Conservation (phyloP, 2,888 invertebrate genomes). For the Pecten maximus region DNA sequence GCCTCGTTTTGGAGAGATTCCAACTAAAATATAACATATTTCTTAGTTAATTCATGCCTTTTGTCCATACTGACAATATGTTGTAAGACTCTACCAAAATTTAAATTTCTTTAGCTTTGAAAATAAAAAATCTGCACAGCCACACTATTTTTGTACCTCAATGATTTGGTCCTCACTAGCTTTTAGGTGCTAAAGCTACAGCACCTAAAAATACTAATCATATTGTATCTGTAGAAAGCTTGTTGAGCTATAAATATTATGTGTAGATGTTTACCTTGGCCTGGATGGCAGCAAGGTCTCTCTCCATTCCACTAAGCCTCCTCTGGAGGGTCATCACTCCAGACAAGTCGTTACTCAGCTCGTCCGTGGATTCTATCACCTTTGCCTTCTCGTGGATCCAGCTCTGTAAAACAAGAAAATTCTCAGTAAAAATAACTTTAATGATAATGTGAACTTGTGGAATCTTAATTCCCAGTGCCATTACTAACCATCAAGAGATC, state of each 20-base stretch:
- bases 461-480: too few relatives aligned
- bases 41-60: neutral
- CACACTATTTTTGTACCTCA: too few relatives aligned
- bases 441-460: neutral
- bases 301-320: slow-evolving; percentile 98
- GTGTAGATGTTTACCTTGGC: slow-evolving; percentile 89
- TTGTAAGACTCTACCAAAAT: too few relatives aligned
- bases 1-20: slow-evolving; percentile 97
- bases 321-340: slow-evolving; percentile 98
- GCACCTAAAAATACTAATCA: too few relatives aligned
- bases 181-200: too few relatives aligned
- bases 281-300: slow-evolving; percentile 98
- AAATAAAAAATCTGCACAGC: too few relatives aligned
- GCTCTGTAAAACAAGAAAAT: slow-evolving; percentile 81
- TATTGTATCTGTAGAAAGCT: too few relatives aligned
- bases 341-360: slow-evolving; percentile 97
- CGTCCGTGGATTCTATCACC: slow-evolving; percentile 98
- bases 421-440: neutral
- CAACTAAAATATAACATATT: slow-evolving; percentile 83
- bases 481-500: too few relatives aligned
- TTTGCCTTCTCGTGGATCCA: slow-evolving; percentile 99
- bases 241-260: too few relatives aligned
- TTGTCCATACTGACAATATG: neutral
- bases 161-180: too few relatives aligned
- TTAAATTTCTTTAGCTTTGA: too few relatives aligned